Conservation (phyloP, 1,140 invertebrate species). For the Hyphantria cunea region DNA sequence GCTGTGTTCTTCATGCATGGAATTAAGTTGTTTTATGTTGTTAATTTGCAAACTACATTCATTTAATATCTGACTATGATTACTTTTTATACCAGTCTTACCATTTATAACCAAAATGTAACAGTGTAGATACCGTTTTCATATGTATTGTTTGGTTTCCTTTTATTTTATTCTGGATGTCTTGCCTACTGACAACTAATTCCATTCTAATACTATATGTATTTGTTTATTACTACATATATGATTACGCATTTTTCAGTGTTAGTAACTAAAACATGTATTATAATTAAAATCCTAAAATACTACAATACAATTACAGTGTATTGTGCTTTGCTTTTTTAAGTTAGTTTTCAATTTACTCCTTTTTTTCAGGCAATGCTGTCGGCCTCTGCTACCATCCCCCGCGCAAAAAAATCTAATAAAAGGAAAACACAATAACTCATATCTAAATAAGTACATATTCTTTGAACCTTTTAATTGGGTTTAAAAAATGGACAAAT, state of each 20-base stretch:
- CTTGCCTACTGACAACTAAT: not conserved
- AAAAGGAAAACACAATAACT: slow-evolving; percentile 80
- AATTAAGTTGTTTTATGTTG: not conserved
- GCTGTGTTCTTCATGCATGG: slow-evolving; percentile 36
- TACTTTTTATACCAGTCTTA: too few species aligned
- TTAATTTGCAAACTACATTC: not conserved
- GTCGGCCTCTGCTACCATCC: slow-evolving; percentile 79
- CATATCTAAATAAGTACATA: slow-evolving; percentile 36
- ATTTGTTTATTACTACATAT: not conserved
- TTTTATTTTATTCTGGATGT: not conserved
- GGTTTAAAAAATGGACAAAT: too few species aligned
- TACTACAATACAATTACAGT: slow-evolving; percentile 16
- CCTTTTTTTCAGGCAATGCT: slow-evolving; percentile 80
- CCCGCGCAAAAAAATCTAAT: slow-evolving; percentile 80
- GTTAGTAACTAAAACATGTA: not conserved
- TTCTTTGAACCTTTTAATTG: slow-evolving; percentile 12
- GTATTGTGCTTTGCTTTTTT: slow-evolving; percentile 57
- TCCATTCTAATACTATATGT: not conserved
- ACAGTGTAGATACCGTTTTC: too few species aligned
- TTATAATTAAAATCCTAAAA: slow-evolving; percentile 8
- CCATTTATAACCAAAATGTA: not conserved
- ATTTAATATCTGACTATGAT: too few species aligned
- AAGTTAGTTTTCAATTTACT: slow-evolving; percentile 62
- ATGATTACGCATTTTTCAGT: slow-evolving; percentile 2
- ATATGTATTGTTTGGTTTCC: not conserved